Evolutionary conservation across 1,140 invertebrate species (phyloP), one percentile per base, ranked within the genome.

Genomic region (Wiebesia pumilae): DNA sequence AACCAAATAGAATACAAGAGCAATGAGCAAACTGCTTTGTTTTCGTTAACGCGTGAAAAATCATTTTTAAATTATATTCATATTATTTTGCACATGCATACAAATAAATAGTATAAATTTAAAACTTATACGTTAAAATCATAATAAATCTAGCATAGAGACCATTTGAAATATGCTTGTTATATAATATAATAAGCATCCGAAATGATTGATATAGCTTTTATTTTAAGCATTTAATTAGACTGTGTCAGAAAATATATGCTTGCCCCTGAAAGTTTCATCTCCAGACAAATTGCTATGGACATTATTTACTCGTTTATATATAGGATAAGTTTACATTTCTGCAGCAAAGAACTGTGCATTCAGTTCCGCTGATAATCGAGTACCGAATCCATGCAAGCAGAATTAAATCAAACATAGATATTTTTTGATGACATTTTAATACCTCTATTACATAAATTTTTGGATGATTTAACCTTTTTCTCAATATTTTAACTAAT

Each of bases 211-310:
- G 3, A 83, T 33, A 62, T 24, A 1, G 9, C 24, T 0, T 43
- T 77, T 43, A 24, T n/a, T 65, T 62, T 67, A 78, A 65, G 43
- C 83, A 71, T 87, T 83, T 83, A 86, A 84, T 87, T 84, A 87
- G 78, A 71, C 67, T 84, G 51, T 69, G 79, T 79, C 58, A 3
- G 35, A 33, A 65, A 78, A 77, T 38, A 77, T 58, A 71, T 82
- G 6, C 10, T 62, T 24, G 51, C 24, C 51, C 16, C 40, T 16
- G 43, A 4, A 9, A n/a, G 19, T 65, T 67, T 24, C 43, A 3
- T 19, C 27, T 47, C 43, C 7, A 51, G 35, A 24, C 38, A 47
- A 67, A 77, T 77, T 51, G 10, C 27, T 65, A 30, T 38, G n/a
- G 16, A n/a, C 38, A 19, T 81, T 81, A 81, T 81, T 35, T 65